These are phyloP conservation scores for Lithophane leautieri DNA, from an alignment of 2,888 invertebrate genomes.

Conservation along the genomic window DNA sequence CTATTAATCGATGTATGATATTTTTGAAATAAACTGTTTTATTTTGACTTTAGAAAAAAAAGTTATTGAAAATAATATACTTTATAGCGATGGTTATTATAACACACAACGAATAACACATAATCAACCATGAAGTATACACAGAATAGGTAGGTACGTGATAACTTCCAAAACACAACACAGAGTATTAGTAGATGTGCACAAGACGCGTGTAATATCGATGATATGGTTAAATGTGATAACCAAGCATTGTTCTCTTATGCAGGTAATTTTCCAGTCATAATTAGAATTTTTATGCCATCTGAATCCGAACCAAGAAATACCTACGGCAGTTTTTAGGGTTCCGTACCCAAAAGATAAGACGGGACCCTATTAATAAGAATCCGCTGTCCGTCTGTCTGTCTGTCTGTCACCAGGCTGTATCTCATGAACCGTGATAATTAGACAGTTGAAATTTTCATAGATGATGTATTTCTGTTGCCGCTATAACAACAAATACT, in stretches of 20 bases:
- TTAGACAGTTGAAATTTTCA: no score
- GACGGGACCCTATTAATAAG: no score
- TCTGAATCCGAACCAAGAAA: slow-evolving; percentile 33
- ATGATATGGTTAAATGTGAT: slow-evolving; percentile 33
- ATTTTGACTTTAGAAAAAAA: neutral
- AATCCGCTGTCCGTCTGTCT: no score
- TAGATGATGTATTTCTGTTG: no score
- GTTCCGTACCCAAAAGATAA: no score
- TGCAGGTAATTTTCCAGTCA: slow-evolving; percentile 35
- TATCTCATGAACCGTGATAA: no score
- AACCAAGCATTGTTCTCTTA: slow-evolving; percentile 61
- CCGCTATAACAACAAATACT: no score
- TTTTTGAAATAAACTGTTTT: neutral
- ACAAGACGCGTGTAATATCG: slow-evolving; percentile 62
- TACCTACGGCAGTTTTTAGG: neutral
- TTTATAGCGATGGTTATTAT: neutral
- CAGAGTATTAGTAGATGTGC: slow-evolving; percentile 62
- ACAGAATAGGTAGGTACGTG: slow-evolving; percentile 24
- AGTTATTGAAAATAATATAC: slow-evolving; percentile 2
- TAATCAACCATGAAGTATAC: slow-evolving; percentile 17
- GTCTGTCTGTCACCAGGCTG: no score
- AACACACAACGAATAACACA: slow-evolving; percentile 18
- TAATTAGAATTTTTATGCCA: slow-evolving; percentile 21
- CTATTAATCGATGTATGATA: no score
- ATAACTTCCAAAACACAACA: slow-evolving; percentile 58